These are phyloP conservation scores for Stenolophus ochropezus DNA, from an alignment of 2,888 invertebrate genomes.

Conservation along the genomic window DNA sequence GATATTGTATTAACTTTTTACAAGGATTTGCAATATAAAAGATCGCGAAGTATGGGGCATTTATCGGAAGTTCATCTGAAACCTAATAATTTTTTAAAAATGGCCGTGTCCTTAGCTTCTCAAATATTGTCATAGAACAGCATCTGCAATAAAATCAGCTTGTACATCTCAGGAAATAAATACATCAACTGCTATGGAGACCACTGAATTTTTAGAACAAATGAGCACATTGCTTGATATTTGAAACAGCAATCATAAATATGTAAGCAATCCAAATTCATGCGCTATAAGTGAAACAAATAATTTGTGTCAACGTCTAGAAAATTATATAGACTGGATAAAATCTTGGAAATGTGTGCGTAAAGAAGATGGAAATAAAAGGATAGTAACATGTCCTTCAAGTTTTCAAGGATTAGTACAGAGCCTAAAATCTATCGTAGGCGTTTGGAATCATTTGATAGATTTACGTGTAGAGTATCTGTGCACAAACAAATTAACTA, in stretches of 20 bases:
- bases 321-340: background rate
- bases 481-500: background rate
- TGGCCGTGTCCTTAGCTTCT: background rate
- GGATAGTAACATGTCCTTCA: background rate
- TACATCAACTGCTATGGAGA: background rate
- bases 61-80: background rate
- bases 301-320: background rate
- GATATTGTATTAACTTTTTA: background rate
- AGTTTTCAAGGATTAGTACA: background rate
- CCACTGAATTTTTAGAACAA: background rate
- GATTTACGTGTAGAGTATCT: background rate
- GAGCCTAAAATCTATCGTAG: background rate
- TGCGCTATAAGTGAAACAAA: background rate
- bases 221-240: background rate
- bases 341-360: background rate
- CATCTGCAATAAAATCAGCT: too few relatives aligned
- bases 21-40: background rate
- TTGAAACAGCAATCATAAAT: constrained; percentile 2
- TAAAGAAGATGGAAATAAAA: background rate
- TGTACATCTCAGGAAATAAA: too few relatives aligned
- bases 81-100: background rate
- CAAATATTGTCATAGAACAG: background rate
- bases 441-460: background rate
- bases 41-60: background rate
- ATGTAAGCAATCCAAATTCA: background rate